These are phyloP conservation scores for Ammodytes dubius DNA, from an alignment of 2,113 vertebrate genomes.

Conservation along the genomic window DNA sequence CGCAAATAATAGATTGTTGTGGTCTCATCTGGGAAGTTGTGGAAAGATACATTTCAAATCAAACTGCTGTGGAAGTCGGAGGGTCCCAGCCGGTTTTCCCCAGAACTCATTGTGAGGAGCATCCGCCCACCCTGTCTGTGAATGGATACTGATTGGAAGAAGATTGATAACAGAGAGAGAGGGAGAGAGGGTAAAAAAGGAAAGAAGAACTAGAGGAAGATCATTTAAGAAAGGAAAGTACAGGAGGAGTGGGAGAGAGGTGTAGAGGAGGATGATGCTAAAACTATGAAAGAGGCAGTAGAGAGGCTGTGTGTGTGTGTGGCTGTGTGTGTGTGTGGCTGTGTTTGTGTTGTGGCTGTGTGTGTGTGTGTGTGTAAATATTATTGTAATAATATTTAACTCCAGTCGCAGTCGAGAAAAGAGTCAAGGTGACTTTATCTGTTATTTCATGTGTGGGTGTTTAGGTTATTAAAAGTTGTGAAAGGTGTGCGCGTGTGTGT, in stretches of 20 bases:
- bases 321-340: too few relatives aligned
- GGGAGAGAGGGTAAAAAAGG: neutral
- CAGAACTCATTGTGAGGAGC: constrained; percentile 28
- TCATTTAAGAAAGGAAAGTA: neutral
- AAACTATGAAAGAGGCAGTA: constrained; percentile 20
- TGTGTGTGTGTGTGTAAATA: too few relatives aligned
- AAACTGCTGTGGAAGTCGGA: constrained; percentile 20
- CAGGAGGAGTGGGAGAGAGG: neutral
- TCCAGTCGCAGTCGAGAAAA: too few relatives aligned
- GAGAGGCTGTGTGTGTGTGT: neutral
- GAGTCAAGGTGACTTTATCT: too few relatives aligned
- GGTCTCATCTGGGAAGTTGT: neutral
- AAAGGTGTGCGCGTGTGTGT: too few relatives aligned
- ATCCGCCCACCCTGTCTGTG: neutral
- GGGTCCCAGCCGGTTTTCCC: neutral
- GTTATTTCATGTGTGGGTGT: too few relatives aligned
- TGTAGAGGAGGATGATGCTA: constrained; percentile 26
- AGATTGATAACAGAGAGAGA: neutral
- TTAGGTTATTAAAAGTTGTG: too few relatives aligned
- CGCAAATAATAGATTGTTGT: too few relatives aligned
- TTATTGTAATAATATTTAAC: too few relatives aligned
- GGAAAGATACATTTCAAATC: constrained; percentile 9
- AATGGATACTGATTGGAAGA: constrained; percentile 8
- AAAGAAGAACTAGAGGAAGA: neutral
- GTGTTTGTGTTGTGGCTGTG: too few relatives aligned